These are phyloP conservation scores for Notolepis coatsorum DNA, from an alignment of 2,797 vertebrate species.

Conservation along the genomic window DNA sequence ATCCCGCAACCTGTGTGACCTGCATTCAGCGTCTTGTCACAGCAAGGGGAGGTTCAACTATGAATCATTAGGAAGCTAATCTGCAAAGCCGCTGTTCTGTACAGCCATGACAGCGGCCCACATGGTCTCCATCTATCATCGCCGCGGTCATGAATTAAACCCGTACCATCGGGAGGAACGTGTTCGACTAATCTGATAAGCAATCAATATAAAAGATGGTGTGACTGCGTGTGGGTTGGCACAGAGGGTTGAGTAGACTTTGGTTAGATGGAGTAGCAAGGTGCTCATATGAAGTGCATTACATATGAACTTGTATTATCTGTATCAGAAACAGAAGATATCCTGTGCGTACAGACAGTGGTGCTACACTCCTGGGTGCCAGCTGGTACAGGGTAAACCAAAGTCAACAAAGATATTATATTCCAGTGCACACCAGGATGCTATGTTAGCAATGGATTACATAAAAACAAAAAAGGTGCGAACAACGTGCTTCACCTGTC, in stretches of 20 bases:
- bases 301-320: too few species aligned
- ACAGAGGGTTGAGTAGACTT: too few species aligned
- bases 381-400: too few species aligned
- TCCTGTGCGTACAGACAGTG: too few species aligned
- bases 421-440: too few species aligned
- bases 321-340: too few species aligned
- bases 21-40: constrained; percentile 20
- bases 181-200: constrained; percentile 20
- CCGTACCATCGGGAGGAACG: constrained; percentile 18
- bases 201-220: constrained; percentile 12
- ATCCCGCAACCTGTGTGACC: constrained; percentile 28
- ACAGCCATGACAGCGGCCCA: not conserved
- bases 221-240: not conserved
- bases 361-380: too few species aligned
- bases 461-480: too few species aligned
- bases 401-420: too few species aligned
- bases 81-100: not conserved
- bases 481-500: too few species aligned
- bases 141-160: constrained; percentile 18
- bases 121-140: constrained; percentile 42
- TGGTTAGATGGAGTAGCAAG: not conserved
- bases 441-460: too few species aligned
- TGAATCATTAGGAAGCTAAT: constrained; percentile 28
- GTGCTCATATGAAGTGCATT: too few species aligned
- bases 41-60: constrained; percentile 13